These are phyloP conservation scores for Drosophila persimilis DNA, from an alignment of 1,140 invertebrate species.

Conservation along the genomic window DNA sequence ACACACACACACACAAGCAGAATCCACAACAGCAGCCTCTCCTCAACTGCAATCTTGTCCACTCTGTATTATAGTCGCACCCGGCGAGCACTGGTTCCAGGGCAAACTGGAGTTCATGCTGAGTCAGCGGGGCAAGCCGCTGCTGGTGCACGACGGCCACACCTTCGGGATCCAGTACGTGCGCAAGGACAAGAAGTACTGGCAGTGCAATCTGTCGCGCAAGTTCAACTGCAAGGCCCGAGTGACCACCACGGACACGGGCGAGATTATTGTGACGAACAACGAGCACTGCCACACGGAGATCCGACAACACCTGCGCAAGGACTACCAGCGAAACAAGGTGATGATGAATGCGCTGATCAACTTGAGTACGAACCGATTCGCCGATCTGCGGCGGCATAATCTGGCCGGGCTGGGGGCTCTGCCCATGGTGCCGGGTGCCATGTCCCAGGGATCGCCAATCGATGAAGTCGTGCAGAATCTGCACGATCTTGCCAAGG, in stretches of 20 bases:
- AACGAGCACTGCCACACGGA: slow-evolving; percentile 83
- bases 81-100: slow-evolving; percentile 82
- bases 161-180: slow-evolving; percentile 83
- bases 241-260: slow-evolving; percentile 82
- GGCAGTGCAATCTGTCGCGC: slow-evolving; percentile 82
- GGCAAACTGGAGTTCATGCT: slow-evolving; percentile 83
- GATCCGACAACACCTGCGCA: slow-evolving; percentile 81
- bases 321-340: slow-evolving; percentile 82
- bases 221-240: slow-evolving; percentile 83
- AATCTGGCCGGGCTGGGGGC: slow-evolving; percentile 35
- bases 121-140: slow-evolving; percentile 81
- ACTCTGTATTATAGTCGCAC: slow-evolving; percentile 77
- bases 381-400: slow-evolving; percentile 56
- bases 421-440: slow-evolving; percentile 51
- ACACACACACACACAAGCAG: slow-evolving; percentile 11
- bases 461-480: slow-evolving; percentile 72
- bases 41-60: slow-evolving; percentile 60
- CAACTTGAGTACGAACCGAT: slow-evolving; percentile 65
- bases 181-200: slow-evolving; percentile 83
- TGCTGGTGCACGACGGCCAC: slow-evolving; percentile 82
- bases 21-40: slow-evolving; percentile 6
- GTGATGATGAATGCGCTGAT: slow-evolving; percentile 82
- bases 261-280: slow-evolving; percentile 82
- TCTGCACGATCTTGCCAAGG: slow-evolving; percentile 70
- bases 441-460: slow-evolving; percentile 49